These are phyloP conservation scores for Cataglyphis hispanica DNA, from an alignment of 1,140 invertebrate species.

Conservation along the genomic window DNA sequence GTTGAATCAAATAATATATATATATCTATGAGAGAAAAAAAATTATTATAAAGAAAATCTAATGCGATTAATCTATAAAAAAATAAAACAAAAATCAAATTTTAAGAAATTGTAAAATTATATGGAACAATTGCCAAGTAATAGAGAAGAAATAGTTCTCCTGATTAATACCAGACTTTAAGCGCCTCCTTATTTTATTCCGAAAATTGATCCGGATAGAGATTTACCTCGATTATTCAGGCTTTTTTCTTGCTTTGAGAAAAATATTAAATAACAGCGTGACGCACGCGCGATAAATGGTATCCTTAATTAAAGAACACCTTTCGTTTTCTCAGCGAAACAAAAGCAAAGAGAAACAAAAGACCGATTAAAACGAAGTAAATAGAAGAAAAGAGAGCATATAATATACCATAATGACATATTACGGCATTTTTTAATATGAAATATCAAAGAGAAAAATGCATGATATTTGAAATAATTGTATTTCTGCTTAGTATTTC, in stretches of 20 bases:
- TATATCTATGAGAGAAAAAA: background rate
- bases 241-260: too few species aligned
- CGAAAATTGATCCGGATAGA: conserved; percentile 16
- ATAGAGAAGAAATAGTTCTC: background rate
- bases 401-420: background rate
- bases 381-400: background rate
- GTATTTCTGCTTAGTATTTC: background rate
- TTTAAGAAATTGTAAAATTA: background rate
- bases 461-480: conserved; percentile 30
- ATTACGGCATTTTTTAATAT: background rate
- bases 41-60: conserved; percentile 16
- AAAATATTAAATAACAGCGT: conserved; percentile 7
- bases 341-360: background rate
- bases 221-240: background rate
- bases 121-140: background rate
- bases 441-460: background rate
- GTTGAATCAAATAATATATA: conserved; percentile 4
- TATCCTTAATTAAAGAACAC: conserved; percentile 20
- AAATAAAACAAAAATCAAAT: background rate
- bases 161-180: background rate
- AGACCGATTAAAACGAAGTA: background rate
- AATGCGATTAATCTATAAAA: background rate
- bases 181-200: background rate
- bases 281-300: too few species aligned
- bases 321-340: background rate